Percentiles rank a stretch among this genome's conserved stretches.
phyloP scores from a whole-genome alignment of 2,888 invertebrate species.

The Belgica antarctica region DNA sequence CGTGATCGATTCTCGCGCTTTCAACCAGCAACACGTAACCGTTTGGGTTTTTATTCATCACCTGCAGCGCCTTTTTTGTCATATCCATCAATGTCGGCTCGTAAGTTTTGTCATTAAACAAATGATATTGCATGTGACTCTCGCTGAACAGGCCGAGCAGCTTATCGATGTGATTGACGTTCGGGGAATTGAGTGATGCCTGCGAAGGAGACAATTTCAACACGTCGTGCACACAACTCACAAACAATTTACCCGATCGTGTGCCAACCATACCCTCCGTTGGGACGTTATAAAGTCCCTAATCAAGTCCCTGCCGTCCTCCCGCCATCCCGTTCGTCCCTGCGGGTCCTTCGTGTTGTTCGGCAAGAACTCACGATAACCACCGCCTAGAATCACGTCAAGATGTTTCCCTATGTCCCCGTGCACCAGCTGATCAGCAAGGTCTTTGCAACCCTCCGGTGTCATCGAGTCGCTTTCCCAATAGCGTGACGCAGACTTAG shows the following conservation, averaged over 20 bases:
- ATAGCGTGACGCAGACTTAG: slow-evolving; percentile 63
- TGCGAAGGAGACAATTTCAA: slow-evolving; percentile 1
- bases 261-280: slow-evolving; percentile 50
- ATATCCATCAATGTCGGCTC: slow-evolving; percentile 71
- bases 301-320: slow-evolving; percentile 30
- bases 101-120: slow-evolving; percentile 50
- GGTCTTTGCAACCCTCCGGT: slow-evolving; percentile 61
- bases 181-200: not conserved
- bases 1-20: slow-evolving; percentile 69
- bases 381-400: slow-evolving; percentile 57
- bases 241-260: slow-evolving; percentile 58
- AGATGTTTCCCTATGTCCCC: slow-evolving; percentile 59
- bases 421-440: slow-evolving; percentile 64
- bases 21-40: slow-evolving; percentile 73
- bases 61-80: slow-evolving; percentile 67
- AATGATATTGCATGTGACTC: slow-evolving; percentile 66
- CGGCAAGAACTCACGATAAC: slow-evolving; percentile 50
- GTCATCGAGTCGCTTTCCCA: slow-evolving; percentile 62
- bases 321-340: not conserved
- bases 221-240: not conserved
- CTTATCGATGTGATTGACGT: slow-evolving; percentile 54
- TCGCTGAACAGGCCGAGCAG: slow-evolving; percentile 62
- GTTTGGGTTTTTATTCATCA: slow-evolving; percentile 60
- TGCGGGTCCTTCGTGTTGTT: not conserved
- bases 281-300: not conserved